Evolutionary conservation across 2,888 invertebrate species (phyloP), one percentile per base, ranked within the genome.

Genomic region (Morpho helenor): DNA sequence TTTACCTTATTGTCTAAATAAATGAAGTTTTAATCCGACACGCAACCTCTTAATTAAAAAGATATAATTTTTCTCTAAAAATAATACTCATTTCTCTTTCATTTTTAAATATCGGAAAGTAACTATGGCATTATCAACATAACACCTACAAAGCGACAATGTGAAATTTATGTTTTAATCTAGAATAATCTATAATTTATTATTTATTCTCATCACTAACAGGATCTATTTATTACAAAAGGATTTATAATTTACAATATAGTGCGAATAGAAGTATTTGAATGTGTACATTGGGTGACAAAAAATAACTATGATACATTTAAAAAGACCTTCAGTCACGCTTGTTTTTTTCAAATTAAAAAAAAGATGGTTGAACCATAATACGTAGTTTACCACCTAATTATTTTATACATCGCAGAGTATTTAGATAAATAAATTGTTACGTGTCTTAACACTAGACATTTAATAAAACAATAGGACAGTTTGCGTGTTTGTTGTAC

Each of bases 1-100:
- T 88, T 86, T 88, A 88, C 79, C 91, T 91, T 91, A 91, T 84
- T 82, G 84, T 87, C 91, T 91, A 91, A 85, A 87, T 89, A 87
- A 90, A 90, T 83, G 87, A 88, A 88, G 79, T 80, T 85, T 82
- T 82, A 87, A 87, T 85, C 77, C 84, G 80, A 87, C 88, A 89
- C 87, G 81, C 84, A 86, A 89, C 82, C 81, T 80, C 87, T 87
- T 88, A 86, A 78, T 76, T 77, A 78, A 72, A 54, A 84, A 80
- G 80, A 87, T 87, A 88, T 88, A 89, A 83, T 87, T 87, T 89
- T 82, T 88, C 79, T 89, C 89, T 89, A 89, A 90, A 90, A 89
- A 89, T 89, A 89, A 89, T 87, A 89, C 85, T 85, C 77, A 85
- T 82, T 57, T 50, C 58, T 51, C 58, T 80, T 79, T 57, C 49